phyloP scores from a whole-genome alignment of 2,113 vertebrate species.

The Atractosteus spatula region DNA sequence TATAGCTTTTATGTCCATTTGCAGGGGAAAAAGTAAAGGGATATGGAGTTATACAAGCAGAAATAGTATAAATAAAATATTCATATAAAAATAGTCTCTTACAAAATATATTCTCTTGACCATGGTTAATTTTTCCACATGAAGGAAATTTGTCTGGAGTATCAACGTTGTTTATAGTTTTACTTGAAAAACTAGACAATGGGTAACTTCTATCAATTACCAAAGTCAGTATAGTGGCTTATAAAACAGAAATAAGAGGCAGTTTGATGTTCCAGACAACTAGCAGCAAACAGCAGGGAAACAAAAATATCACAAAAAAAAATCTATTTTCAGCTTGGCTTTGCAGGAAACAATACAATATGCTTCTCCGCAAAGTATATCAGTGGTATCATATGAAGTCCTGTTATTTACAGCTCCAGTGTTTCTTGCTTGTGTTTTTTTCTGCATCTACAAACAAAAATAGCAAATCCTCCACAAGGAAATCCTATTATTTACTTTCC shows the following conservation, averaged over 20 bases:
- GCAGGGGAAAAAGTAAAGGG: conserved; percentile 48
- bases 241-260: conserved; percentile 48
- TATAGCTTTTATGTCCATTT: conserved; percentile 53
- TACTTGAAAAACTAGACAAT: conserved; percentile 43
- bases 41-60: conserved; percentile 66
- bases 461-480: conserved; percentile 51
- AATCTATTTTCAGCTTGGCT: conserved; percentile 52
- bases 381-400: conserved; percentile 58
- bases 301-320: conserved; percentile 42
- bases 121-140: conserved; percentile 71
- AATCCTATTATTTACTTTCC: conserved; percentile 55
- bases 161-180: conserved; percentile 53
- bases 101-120: conserved; percentile 92
- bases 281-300: conserved; percentile 84
- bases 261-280: conserved; percentile 77
- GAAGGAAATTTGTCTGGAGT: conserved; percentile 70
- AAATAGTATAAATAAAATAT: conserved; percentile 89
- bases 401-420: conserved; percentile 69
- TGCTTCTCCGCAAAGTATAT: conserved; percentile 44
- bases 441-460: conserved; percentile 39
- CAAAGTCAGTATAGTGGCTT: conserved; percentile 44
- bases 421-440: conserved; percentile 46
- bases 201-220: conserved; percentile 28
- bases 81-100: conserved; percentile 98
- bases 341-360: conserved; percentile 31